These are phyloP conservation scores for Petrophora chlorosata DNA, from an alignment of 2,888 invertebrate species.

Conservation along the genomic window DNA sequence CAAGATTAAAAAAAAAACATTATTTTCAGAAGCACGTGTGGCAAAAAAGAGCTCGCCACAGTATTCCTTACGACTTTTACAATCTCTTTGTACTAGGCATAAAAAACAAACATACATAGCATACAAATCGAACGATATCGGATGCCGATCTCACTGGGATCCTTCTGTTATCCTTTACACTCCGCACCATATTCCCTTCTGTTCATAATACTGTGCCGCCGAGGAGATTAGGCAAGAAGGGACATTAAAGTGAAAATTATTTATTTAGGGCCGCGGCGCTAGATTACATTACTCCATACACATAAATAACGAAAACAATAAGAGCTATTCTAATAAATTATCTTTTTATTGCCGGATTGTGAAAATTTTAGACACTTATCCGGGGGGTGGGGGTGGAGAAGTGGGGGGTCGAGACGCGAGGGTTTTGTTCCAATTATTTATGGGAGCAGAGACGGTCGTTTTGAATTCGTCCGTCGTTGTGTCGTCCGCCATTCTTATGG, in stretches of 20 bases:
- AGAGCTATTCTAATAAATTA: slow-evolving; percentile 84
- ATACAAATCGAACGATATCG: no score
- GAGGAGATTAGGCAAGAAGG: slow-evolving; percentile 82
- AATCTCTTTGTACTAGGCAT: no score
- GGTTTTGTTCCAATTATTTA: slow-evolving; percentile 83
- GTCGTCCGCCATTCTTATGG: slow-evolving; percentile 73
- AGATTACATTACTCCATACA: slow-evolving; percentile 84
- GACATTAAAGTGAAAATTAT: slow-evolving; percentile 83
- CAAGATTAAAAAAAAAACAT: no score
- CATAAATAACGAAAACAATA: slow-evolving; percentile 84
- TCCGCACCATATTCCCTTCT: not conserved
- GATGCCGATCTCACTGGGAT: no score
- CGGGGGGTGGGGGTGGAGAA: slow-evolving; percentile 55
- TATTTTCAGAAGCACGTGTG: no score
- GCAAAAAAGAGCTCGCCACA: no score
- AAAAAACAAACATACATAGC: no score
- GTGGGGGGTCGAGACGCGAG: slow-evolving; percentile 52
- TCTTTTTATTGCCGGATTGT: slow-evolving; percentile 84
- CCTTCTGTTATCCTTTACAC: no score
- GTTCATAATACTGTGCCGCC: slow-evolving; percentile 32
- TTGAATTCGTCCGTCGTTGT: slow-evolving; percentile 75
- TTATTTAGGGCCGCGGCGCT: slow-evolving; percentile 81
- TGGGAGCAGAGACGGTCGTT: slow-evolving; percentile 79
- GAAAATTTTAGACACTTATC: slow-evolving; percentile 84
- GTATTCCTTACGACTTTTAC: no score